Evolutionary conservation across 2,888 invertebrate genomes (phyloP).

Genomic region (Watsonalla binaria): DNA sequence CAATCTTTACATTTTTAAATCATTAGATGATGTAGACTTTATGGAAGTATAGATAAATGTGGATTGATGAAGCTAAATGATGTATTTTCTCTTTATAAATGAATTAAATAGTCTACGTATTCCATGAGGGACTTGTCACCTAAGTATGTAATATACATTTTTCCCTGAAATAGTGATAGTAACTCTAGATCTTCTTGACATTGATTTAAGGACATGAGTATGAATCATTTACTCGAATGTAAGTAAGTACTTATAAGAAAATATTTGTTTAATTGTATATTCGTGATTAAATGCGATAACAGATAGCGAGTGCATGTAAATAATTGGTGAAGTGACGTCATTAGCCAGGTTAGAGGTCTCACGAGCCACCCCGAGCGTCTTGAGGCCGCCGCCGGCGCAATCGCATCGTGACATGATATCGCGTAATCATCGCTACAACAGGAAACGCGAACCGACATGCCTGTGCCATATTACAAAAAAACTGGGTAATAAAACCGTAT

Average conservation of each 20-base stretch:
- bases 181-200: too few species aligned
- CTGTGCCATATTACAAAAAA: background rate
- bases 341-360: constrained; percentile 41
- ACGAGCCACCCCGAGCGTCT: constrained; percentile 33
- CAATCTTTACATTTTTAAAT: too few species aligned
- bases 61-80: too few species aligned
- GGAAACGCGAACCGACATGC: constrained; percentile 36
- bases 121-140: too few species aligned
- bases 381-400: constrained; percentile 56
- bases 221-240: too few species aligned
- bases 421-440: constrained; percentile 43
- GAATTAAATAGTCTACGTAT: too few species aligned
- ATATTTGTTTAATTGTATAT: constrained; percentile 27
- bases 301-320: constrained; percentile 26
- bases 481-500: background rate
- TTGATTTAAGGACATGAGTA: too few species aligned
- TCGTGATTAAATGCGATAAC: constrained; percentile 45
- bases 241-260: constrained; percentile 13
- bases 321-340: constrained; percentile 54
- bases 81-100: too few species aligned
- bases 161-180: too few species aligned
- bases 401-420: constrained; percentile 49
- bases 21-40: too few species aligned
- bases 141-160: too few species aligned
- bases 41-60: too few species aligned